Evolutionary conservation across 2,113 vertebrate genomes (phyloP).

Genomic region (Triplophysa tibetana): DNA sequence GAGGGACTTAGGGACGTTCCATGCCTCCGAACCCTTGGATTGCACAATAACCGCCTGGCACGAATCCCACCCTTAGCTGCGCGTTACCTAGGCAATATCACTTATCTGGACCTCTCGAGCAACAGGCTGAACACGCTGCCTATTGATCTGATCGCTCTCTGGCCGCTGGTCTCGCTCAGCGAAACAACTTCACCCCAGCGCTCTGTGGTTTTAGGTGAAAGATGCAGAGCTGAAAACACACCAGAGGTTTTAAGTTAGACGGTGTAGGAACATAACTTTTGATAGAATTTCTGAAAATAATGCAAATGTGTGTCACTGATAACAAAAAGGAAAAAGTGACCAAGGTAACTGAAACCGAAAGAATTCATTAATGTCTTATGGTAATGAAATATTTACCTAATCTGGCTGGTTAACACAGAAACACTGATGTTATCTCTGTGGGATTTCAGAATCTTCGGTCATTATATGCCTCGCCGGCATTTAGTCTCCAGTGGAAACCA

Average conservation of each 20-base stretch:
- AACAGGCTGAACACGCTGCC: conserved; percentile 84
- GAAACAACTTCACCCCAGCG: conserved; percentile 49
- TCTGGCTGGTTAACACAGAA: not conserved
- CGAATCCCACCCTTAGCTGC: conserved; percentile 78
- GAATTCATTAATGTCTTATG: conserved; percentile 15
- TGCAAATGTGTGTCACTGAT: not conserved
- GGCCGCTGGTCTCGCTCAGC: conserved; percentile 66
- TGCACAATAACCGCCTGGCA: conserved; percentile 87
- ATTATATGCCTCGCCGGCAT: not conserved
- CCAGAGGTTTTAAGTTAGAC: not conserved
- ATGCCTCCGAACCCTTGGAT: conserved; percentile 79
- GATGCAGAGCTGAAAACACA: not conserved
- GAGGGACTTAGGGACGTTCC: conserved; percentile 86
- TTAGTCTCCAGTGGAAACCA: conserved; percentile 7
- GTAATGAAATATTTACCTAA: conserved; percentile 21
- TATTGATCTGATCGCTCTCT: conserved; percentile 77
- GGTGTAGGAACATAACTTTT: not conserved
- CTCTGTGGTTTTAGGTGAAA: conserved; percentile 79
- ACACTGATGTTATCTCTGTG: not conserved
- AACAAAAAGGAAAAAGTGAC: not conserved
- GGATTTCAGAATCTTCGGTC: conserved; percentile 6
- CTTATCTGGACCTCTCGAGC: conserved; percentile 90
- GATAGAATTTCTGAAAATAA: not conserved
- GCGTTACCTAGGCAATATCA: conserved; percentile 80
- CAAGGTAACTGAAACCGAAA: not conserved